Evolutionary conservation across 2,797 vertebrate genomes (phyloP).

Genomic region (Pseudocheirus occidentalis): DNA sequence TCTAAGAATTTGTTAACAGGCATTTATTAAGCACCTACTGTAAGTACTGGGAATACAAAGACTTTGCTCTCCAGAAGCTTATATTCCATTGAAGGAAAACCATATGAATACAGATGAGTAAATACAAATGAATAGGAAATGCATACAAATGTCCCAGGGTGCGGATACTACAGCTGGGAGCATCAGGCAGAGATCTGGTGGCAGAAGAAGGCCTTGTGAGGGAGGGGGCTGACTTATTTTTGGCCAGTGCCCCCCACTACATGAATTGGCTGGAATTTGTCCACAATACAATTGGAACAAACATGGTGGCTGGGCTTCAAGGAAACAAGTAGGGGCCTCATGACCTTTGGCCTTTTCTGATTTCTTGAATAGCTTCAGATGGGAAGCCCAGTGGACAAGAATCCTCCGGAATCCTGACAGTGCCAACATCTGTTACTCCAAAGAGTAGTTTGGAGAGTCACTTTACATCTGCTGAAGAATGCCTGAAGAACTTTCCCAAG

Average conservation of each 20-base stretch:
- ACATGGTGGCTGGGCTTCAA: not conserved
- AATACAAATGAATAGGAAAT: not conserved
- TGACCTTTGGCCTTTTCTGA: not conserved
- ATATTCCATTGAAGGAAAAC: not conserved
- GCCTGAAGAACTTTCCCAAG: slow-evolving; percentile 76
- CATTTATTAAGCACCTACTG: not conserved
- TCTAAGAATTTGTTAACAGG: not conserved
- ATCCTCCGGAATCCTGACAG: not conserved
- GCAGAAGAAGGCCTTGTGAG: not conserved
- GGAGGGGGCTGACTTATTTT: not conserved
- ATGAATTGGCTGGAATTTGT: not conserved
- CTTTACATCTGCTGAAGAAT: slow-evolving; percentile 81
- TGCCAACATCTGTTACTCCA: slow-evolving; percentile 19
- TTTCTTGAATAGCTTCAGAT: slow-evolving; percentile 61
- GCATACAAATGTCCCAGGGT: not conserved
- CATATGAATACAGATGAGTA: not conserved
- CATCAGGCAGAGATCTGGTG: not conserved
- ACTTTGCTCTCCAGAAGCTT: not conserved
- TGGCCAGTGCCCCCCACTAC: not conserved
- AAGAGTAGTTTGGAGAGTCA: slow-evolving; percentile 35
- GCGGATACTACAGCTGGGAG: too few species aligned
- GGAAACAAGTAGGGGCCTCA: not conserved
- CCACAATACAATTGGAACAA: not conserved
- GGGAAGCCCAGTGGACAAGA: not conserved
- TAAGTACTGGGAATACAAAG: not conserved